Evolutionary conservation across 2,113 vertebrate species (phyloP).

Genomic region (Acanthisitta chloris): DNA sequence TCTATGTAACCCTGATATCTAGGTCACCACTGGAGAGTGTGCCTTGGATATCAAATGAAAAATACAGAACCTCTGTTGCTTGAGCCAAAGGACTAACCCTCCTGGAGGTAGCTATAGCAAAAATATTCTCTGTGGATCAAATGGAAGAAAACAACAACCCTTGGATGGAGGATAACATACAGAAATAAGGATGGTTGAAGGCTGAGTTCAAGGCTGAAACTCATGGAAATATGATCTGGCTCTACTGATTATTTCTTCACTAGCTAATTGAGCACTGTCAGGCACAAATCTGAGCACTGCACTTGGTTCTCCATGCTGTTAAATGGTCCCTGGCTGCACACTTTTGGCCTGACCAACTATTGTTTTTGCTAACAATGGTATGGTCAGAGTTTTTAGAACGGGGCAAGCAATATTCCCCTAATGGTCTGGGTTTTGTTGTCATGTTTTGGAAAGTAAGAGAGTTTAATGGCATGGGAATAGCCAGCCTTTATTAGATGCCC

Average conservation of each 20-base stretch:
- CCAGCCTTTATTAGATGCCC: background rate
- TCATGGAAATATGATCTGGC: background rate
- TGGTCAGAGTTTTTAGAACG: background rate
- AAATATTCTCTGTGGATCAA: background rate
- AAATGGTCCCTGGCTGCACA: background rate
- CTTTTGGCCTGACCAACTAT: background rate
- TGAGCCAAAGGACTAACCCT: background rate
- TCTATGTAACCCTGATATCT: background rate
- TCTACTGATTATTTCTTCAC: background rate
- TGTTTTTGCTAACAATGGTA: background rate
- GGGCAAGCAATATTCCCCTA: background rate
- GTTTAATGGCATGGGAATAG: background rate
- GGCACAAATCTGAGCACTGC: background rate
- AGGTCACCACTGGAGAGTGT: background rate
- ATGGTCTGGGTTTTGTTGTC: background rate
- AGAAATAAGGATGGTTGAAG: background rate
- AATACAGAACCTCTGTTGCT: background rate
- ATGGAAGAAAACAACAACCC: background rate
- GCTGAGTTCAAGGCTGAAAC: background rate
- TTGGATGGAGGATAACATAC: background rate
- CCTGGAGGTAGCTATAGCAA: background rate
- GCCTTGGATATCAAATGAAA: background rate
- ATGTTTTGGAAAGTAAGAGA: background rate
- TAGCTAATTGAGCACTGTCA: background rate
- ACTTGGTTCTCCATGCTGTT: background rate